A percentile compares a stretch with the other conserved stretches of the same genome.
phyloP scores from a whole-genome alignment of 2,113 vertebrate genomes.

The Melanostigma gelatinosum region DNA sequence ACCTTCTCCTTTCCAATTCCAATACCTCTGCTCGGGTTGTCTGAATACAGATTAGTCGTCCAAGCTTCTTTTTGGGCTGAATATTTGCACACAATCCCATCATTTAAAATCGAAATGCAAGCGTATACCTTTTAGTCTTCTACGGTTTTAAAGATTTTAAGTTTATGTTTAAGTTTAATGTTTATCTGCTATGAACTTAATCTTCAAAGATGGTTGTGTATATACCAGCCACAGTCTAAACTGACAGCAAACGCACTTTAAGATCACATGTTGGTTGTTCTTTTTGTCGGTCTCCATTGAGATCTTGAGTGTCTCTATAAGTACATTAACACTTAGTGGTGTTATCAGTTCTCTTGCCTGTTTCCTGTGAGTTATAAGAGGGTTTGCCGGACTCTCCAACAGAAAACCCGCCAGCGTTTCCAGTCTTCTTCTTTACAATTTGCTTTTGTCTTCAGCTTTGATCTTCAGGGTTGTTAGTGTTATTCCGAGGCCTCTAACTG shows the following conservation, averaged over 20 bases:
- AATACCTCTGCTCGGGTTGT: background rate
- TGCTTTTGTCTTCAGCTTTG: conserved; percentile 1
- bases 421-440: background rate
- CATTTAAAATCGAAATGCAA: background rate
- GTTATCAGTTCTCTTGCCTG: background rate
- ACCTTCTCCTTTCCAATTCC: background rate
- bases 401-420: background rate
- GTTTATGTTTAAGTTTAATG: no score
- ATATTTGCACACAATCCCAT: background rate
- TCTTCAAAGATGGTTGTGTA: background rate
- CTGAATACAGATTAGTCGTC: background rate
- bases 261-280: background rate
- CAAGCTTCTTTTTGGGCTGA: background rate
- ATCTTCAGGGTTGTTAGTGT: conserved; percentile 21
- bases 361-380: background rate
- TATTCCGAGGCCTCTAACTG: conserved; percentile 6
- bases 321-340: background rate
- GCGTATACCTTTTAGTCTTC: background rate
- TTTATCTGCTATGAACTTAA: background rate
- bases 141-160: background rate
- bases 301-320: background rate
- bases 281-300: background rate
- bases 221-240: background rate
- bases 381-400: background rate
- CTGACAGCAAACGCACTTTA: background rate